These are phyloP conservation scores for Psophia crepitans DNA, from an alignment of 2,113 vertebrate species.

Conservation along the genomic window DNA sequence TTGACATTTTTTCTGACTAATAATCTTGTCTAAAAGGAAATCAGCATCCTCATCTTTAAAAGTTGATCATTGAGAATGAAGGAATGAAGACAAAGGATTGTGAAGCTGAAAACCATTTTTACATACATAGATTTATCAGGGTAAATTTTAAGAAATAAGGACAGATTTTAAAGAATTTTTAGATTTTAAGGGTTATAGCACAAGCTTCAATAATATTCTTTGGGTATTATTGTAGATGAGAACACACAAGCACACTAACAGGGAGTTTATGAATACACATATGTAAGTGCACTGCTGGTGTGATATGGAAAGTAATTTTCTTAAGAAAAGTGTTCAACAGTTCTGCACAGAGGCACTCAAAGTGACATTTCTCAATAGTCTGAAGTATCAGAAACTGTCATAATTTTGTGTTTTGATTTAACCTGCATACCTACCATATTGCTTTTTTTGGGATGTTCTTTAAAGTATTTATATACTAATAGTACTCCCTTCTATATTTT, in stretches of 20 bases:
- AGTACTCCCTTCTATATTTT: background rate
- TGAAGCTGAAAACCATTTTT: background rate
- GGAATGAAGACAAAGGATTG: background rate
- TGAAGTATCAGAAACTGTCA: background rate
- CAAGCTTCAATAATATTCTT: background rate
- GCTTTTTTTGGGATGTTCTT: background rate
- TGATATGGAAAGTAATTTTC: background rate
- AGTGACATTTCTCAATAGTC: background rate
- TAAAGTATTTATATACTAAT: background rate
- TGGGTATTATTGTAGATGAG: background rate
- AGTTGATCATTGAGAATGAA: background rate
- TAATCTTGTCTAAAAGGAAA: background rate
- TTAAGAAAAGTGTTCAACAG: background rate
- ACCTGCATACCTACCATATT: background rate
- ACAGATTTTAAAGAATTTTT: no score
- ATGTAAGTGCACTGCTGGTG: background rate
- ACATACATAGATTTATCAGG: background rate
- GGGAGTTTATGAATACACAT: background rate
- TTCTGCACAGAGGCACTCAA: background rate
- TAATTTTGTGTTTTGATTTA: background rate
- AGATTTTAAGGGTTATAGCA: background rate
- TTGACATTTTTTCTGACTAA: background rate
- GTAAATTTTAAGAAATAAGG: background rate
- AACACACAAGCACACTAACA: background rate
- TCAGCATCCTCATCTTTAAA: background rate